phyloP scores from a whole-genome alignment of 2,113 vertebrate genomes.

The Ptychochromis oligacanthus region DNA sequence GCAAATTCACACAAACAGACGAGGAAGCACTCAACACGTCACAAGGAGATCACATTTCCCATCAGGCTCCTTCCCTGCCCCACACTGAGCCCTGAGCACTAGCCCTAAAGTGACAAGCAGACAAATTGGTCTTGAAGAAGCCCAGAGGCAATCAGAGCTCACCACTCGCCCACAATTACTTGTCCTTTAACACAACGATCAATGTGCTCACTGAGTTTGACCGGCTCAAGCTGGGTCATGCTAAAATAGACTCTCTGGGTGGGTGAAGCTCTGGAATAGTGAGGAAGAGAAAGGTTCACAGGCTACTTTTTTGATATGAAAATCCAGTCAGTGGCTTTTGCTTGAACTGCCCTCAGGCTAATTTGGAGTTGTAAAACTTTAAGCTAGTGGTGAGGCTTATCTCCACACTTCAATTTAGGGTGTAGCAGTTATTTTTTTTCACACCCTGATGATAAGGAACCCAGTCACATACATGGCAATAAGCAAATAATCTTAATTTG shows the following conservation, averaged over 20 bases:
- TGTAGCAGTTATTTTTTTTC: background rate
- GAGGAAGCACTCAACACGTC: slow-evolving; percentile 27
- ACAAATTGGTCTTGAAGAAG: slow-evolving; percentile 69
- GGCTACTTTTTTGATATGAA: slow-evolving; percentile 11
- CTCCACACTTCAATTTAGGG: background rate
- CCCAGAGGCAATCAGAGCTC: slow-evolving; percentile 60
- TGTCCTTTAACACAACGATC: slow-evolving; percentile 61
- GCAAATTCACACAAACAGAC: slow-evolving; percentile 6
- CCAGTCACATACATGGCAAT: background rate
- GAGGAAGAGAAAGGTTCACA: slow-evolving; percentile 11
- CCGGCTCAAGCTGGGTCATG: slow-evolving; percentile 17
- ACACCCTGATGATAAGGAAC: background rate
- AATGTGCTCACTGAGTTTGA: slow-evolving; percentile 37
- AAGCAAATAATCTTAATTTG: slow-evolving; percentile 18
- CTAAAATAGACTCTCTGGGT: slow-evolving; percentile 40
- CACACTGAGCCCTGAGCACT: slow-evolving; percentile 19
- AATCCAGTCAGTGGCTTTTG: background rate
- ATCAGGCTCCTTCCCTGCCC: slow-evolving; percentile 11
- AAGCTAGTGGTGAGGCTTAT: background rate
- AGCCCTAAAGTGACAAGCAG: slow-evolving; percentile 49
- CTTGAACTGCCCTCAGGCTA: slow-evolving; percentile 1
- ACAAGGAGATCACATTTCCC: slow-evolving; percentile 45
- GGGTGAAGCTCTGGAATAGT: slow-evolving; percentile 27
- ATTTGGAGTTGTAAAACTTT: background rate
- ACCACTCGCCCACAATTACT: slow-evolving; percentile 64